phyloP scores from a whole-genome alignment of 30 jellyfish, hydroid and myxozoan species.

The Hydra vulgaris region DNA sequence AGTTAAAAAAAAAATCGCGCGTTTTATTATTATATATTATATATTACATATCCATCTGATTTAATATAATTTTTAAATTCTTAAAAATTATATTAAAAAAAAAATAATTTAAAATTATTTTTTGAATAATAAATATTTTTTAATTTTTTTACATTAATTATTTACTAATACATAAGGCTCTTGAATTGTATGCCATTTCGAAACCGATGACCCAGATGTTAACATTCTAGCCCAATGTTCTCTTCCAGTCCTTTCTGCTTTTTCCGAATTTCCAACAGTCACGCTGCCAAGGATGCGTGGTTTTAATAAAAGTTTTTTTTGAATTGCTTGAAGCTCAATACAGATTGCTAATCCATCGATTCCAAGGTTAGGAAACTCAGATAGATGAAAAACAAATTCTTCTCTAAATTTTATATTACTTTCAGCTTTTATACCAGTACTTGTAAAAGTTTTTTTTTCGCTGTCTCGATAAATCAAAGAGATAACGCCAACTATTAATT shows the following conservation, averaged over 20 bases:
- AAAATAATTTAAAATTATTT: too few species aligned
- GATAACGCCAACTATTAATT: conserved; percentile 25
- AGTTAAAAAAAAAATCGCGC: too few species aligned
- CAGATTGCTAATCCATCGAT: conserved; percentile 21
- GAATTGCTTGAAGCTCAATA: conserved; percentile 9
- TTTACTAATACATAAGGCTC: background rate
- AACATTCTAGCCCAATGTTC: conserved; percentile 61
- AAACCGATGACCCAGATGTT: conserved; percentile 26
- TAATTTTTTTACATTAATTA: too few species aligned
- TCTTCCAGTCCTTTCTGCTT: conserved; percentile 30
- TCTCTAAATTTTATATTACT: conserved; percentile 9
- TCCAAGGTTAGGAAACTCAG: background rate
- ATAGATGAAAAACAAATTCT: conserved; percentile 8
- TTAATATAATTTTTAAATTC: too few species aligned
- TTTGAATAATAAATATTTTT: too few species aligned
- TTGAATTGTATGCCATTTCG: conserved; percentile 9
- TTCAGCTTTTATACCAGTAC: background rate
- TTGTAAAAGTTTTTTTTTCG: background rate
- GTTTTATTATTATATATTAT: too few species aligned
- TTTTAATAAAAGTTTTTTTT: background rate
- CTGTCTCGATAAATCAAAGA: conserved; percentile 18
- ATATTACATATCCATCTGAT: too few species aligned
- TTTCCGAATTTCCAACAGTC: conserved; percentile 35
- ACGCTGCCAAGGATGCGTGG: conserved; percentile 74
- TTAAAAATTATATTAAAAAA: too few species aligned